These are phyloP conservation scores for Eumacrocentrus americanus DNA, from an alignment of 2,888 invertebrate species.

Conservation along the genomic window DNA sequence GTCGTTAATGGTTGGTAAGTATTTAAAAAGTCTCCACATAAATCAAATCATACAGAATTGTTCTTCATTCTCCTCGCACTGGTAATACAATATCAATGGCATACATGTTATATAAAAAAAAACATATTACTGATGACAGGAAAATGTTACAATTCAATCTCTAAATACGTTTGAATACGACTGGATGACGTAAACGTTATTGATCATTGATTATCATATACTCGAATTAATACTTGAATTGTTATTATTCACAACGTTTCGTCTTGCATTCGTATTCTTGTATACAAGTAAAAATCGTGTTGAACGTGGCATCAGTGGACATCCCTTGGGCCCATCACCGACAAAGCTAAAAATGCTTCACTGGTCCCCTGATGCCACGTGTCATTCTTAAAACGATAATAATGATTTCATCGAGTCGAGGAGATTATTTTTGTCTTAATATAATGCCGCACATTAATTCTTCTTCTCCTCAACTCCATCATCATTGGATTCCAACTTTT, in stretches of 20 bases:
- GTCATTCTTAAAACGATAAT: slow-evolving; percentile 7
- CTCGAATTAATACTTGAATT: too few relatives aligned
- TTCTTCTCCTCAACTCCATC: background rate
- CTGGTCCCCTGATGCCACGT: slow-evolving; percentile 14
- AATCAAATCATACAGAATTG: background rate
- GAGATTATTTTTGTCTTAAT: background rate
- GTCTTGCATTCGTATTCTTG: slow-evolving; percentile 54
- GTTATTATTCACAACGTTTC: slow-evolving; percentile 47
- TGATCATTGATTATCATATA: slow-evolving; percentile 1
- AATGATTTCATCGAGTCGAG: slow-evolving; percentile 1
- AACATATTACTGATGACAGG: slow-evolving; percentile 13
- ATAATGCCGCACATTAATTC: slow-evolving; percentile 2
- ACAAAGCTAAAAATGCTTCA: slow-evolving; percentile 25
- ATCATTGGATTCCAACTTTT: too few relatives aligned
- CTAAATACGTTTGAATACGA: slow-evolving; percentile 42
- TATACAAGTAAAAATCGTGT: slow-evolving; percentile 27
- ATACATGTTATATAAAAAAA: slow-evolving; percentile 15
- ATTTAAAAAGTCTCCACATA: background rate
- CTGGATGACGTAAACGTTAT: slow-evolving; percentile 56
- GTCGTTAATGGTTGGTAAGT: slow-evolving; percentile 86
- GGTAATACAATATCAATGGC: background rate
- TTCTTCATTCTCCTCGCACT: background rate
- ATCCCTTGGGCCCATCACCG: slow-evolving; percentile 42
- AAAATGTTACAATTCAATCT: slow-evolving; percentile 16
- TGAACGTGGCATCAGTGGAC: slow-evolving; percentile 45